These are phyloP conservation scores for Hydrozoanthus tunicans DNA, from an alignment of 64 coral and sea anemone species.

Conservation along the genomic window DNA sequence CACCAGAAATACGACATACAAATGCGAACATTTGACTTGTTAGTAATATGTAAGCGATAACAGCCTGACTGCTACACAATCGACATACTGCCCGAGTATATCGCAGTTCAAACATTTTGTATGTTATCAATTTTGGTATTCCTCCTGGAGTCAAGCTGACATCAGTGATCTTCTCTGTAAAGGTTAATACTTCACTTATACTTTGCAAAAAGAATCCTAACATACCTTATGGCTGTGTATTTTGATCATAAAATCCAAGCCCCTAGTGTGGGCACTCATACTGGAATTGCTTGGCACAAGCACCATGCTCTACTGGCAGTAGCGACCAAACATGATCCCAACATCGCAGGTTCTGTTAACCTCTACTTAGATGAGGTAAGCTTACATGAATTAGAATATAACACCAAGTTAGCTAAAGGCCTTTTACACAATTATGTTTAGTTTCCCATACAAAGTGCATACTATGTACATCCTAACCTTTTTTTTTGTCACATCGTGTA, in stretches of 20 bases:
- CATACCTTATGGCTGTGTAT: conserved; percentile 78
- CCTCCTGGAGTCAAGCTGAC: not conserved
- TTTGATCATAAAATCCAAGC: conserved; percentile 94
- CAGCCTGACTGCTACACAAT: not conserved
- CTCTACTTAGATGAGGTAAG: conserved; percentile 92
- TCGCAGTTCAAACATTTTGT: not conserved
- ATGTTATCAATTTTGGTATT: no score
- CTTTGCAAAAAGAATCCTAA: not conserved
- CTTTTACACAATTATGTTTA: not conserved
- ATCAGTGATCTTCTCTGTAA: not conserved
- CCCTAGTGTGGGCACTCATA: conserved; percentile 81
- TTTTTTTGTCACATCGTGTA: not conserved
- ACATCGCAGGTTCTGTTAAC: conserved; percentile 81
- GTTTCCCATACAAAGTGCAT: not conserved
- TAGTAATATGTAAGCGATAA: not conserved
- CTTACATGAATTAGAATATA: not conserved
- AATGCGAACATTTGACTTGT: not conserved
- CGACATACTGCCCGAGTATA: not conserved
- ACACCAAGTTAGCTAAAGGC: not conserved
- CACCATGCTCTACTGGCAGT: conserved; percentile 84
- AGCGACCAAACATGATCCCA: conserved; percentile 85
- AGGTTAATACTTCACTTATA: not conserved
- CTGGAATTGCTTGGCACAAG: conserved; percentile 87
- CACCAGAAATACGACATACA: not conserved
- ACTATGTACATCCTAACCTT: not conserved